Base-by-base conservation (phyloP, 1,140 invertebrate species). In the Scaptomyza pallida region DNA sequence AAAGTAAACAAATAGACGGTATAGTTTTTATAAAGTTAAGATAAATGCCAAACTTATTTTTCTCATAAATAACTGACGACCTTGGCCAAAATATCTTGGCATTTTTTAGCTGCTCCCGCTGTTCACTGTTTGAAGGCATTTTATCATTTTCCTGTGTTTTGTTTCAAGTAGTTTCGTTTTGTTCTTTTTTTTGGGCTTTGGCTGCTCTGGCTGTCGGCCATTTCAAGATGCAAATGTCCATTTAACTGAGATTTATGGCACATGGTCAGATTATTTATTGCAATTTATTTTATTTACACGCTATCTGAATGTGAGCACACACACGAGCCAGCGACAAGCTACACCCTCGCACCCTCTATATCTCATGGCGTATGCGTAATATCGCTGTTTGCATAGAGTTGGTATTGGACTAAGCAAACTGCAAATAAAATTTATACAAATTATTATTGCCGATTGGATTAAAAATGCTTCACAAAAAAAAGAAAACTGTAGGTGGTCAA, bases 191-290 rank as follows among this genome's bases (percentile, higher is more conserved):
- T 65, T 40, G 72, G 43, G 2, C 41, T 55, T 48, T 60, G 57
- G n/a, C 59, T 44, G 60, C 37, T 59, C 17, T 3, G 33, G 26
- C 70, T 63, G 74, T 85, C 76, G 79, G 75, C 83, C 60, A 78
- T 88, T 89, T 89, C 75, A 83, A 83, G 83, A 89, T 89, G 83
- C 83, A 89, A 89, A 89, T 89, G 83, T 83, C 83, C 85, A 83
- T 89, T 89, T 89, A 79, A 82, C 79, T 64, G 79, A 88, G 83
- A 89, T 89, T 89, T 89, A 89, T 89, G 80, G 85, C 75, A 75
- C 79, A 71, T 65, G 69, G 62, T 61, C 72, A 75, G 81, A 81
- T 89, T 89, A 89, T 89, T 89, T 89, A 89, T 89, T 82, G 75
- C 83, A 83, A 89, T 89, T 89, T 89, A 78, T 89, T 89, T 88